These are phyloP conservation scores for human (Homo sapiens) DNA, from an alignment of 2,113 vertebrate genomes.

Conservation along the genomic window DNA sequence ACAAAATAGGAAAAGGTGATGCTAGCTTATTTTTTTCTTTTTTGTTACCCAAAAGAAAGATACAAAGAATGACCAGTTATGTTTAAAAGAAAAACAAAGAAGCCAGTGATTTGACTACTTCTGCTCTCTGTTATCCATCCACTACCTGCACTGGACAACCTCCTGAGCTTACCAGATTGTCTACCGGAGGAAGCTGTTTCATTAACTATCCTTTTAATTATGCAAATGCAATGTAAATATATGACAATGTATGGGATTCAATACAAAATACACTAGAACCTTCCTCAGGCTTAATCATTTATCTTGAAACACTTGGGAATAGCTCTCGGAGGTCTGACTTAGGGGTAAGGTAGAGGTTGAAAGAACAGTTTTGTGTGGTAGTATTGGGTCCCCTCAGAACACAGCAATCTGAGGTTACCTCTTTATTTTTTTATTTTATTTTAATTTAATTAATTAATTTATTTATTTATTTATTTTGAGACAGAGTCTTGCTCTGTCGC, in stretches of 20 bases:
- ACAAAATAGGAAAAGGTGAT: neutral
- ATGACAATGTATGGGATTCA: neutral
- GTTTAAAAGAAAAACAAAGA: neutral
- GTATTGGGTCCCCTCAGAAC: neutral
- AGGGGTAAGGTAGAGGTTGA: neutral
- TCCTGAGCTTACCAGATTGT: neutral
- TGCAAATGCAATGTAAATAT: neutral
- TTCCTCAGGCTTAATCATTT: neutral
- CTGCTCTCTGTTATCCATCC: neutral
- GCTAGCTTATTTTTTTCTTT: neutral
- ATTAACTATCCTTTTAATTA: neutral
- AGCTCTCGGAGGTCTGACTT: neutral
- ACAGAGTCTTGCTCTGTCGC: no score
- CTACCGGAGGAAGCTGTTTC: neutral
- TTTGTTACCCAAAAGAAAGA: neutral
- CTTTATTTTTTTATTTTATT: neutral
- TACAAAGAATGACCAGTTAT: neutral
- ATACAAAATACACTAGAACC: neutral
- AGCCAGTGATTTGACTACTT: neutral
- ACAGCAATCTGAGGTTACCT: neutral
- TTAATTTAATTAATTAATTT: no score
- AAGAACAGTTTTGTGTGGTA: neutral
- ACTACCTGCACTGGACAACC: fast-evolving
- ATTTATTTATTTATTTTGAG: no score
- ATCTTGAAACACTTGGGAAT: neutral